phyloP scores from a whole-genome alignment of 2,113 vertebrate genomes.

The Eclectus roratus region DNA sequence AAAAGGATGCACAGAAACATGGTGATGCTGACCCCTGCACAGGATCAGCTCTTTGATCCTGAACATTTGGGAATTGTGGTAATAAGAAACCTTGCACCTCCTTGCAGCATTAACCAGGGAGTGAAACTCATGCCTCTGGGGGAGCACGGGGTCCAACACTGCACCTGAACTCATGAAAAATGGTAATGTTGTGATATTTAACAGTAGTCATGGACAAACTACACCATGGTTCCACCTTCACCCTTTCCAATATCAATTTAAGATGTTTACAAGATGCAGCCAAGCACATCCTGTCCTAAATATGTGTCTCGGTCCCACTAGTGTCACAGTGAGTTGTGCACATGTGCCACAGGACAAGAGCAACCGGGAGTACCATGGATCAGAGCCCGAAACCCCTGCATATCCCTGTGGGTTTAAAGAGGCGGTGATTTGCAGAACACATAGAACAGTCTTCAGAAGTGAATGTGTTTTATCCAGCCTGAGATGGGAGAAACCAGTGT shows the following conservation, averaged over 20 bases:
- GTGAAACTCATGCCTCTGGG: neutral
- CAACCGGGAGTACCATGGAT: neutral
- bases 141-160: neutral
- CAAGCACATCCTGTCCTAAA: neutral
- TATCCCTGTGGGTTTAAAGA: neutral
- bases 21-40: neutral
- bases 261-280: neutral
- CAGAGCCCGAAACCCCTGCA: neutral
- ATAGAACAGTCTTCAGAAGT: neutral
- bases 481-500: neutral
- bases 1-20: neutral
- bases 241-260: neutral
- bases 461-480: neutral
- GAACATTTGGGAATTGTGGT: neutral
- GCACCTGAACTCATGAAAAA: neutral
- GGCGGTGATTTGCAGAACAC: neutral
- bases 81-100: neutral
- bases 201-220: neutral
- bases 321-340: neutral
- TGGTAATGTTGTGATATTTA: neutral
- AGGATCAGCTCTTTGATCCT: neutral
- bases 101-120: neutral
- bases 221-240: neutral
- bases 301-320: accelerated
- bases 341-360: neutral